A percentile compares a stretch with the other conserved stretches of the same genome.
These are phyloP conservation scores for Spea hammondii DNA, from an alignment of 2,797 vertebrate genomes.

Conservation along the genomic window DNA sequence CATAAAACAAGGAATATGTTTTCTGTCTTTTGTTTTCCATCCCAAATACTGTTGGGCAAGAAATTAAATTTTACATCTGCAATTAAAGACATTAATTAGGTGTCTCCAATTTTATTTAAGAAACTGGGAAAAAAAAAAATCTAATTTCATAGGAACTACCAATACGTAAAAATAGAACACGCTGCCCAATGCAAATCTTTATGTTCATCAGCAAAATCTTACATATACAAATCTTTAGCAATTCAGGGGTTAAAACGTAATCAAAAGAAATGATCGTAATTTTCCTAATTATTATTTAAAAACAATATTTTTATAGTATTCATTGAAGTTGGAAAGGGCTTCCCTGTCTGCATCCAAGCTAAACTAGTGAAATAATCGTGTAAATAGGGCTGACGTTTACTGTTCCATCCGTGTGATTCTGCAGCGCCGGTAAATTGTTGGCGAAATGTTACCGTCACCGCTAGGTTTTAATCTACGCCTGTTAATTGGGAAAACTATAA, in stretches of 20 bases:
- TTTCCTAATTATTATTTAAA: conserved; percentile 1
- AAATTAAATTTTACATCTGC: too few species aligned
- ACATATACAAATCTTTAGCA: not conserved
- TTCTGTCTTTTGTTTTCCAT: too few species aligned
- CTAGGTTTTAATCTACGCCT: not conserved
- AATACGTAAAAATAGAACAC: too few species aligned
- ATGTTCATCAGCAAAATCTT: too few species aligned
- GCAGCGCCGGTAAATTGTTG: not conserved
- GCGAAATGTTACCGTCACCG: not conserved
- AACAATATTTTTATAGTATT: conserved; percentile 1
- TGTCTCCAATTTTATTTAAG: too few species aligned
- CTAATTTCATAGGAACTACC: too few species aligned
- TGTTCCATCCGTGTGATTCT: not conserved
- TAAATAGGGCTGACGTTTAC: conserved; percentile 6
- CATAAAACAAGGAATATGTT: too few species aligned
- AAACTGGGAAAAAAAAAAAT: too few species aligned
- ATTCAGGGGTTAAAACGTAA: not conserved
- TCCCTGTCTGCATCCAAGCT: not conserved
- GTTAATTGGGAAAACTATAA: not conserved
- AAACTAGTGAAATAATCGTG: not conserved
- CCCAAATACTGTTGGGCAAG: too few species aligned
- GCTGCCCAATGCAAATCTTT: too few species aligned
- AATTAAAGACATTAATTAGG: too few species aligned
- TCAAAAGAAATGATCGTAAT: not conserved
- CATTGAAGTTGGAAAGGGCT: not conserved